Conservation (phyloP, 2,797 vertebrate genomes). For the Buphagus erythrorhynchus region DNA sequence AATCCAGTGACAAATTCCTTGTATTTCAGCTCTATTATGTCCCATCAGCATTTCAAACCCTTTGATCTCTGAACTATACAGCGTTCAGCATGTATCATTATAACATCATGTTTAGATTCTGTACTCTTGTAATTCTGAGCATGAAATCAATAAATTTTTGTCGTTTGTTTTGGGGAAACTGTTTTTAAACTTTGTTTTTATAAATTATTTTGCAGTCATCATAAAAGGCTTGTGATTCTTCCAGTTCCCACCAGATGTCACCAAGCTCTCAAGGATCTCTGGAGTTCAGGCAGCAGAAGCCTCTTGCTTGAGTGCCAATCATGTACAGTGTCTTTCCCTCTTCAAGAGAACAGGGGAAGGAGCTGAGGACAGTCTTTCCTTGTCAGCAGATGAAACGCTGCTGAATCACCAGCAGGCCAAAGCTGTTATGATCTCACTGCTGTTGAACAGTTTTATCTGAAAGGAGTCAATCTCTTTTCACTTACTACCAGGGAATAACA, state of each 20-base stretch:
- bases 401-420: background rate
- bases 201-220: background rate
- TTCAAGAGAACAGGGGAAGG: background rate
- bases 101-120: background rate
- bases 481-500: background rate
- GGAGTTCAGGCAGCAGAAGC: background rate
- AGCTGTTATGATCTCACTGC: background rate
- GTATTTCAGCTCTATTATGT: background rate
- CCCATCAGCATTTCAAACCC: background rate
- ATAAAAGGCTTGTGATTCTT: constrained; percentile 7
- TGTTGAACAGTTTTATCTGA: background rate
- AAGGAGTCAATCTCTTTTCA: background rate
- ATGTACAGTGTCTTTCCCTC: fast-evolving
- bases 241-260: constrained; percentile 60
- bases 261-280: background rate
- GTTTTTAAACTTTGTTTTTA: background rate
- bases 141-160: background rate
- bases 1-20: background rate
- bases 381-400: background rate
- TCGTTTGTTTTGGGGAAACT: background rate
- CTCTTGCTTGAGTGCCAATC: background rate
- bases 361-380: background rate
- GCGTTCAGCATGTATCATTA: background rate
- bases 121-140: background rate
- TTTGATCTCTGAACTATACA: background rate